phyloP scores from a whole-genome alignment of 2,797 vertebrate genomes.

The Hydrolagus colliei region DNA sequence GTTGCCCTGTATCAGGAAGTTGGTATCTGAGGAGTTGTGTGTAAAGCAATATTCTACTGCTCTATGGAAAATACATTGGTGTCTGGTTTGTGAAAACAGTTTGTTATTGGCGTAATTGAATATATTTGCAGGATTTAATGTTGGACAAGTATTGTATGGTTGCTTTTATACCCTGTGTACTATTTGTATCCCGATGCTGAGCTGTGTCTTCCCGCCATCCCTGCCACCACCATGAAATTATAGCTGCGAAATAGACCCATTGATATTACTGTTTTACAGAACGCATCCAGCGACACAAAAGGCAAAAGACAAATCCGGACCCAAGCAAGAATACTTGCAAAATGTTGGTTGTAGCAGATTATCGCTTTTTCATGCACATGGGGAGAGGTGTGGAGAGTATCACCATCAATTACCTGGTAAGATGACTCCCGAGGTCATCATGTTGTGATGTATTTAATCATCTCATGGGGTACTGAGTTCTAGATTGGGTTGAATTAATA shows the following conservation, averaged over 20 bases:
- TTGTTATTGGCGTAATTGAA: not conserved
- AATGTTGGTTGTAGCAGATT: conserved; percentile 87
- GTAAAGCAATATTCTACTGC: not conserved
- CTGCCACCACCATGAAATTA: not conserved
- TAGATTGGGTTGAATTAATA: no score
- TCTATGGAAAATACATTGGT: not conserved
- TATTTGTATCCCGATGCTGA: not conserved
- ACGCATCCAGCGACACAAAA: conserved; percentile 61
- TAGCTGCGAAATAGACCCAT: not conserved
- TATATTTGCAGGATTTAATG: not conserved
- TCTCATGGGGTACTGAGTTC: no score
- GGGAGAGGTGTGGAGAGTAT: conserved; percentile 88
- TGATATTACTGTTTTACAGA: conserved; percentile 44
- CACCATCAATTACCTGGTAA: conserved; percentile 90
- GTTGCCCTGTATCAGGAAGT: not conserved
- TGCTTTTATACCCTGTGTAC: not conserved
- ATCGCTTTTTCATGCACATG: conserved; percentile 90
- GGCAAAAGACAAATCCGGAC: conserved; percentile 53
- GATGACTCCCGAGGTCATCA: conserved; percentile 35
- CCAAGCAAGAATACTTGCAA: conserved; percentile 83
- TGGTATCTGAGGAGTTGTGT: not conserved
- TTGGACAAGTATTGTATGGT: not conserved
- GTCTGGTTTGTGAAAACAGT: not conserved
- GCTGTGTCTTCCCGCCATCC: not conserved
- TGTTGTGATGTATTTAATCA: not conserved